These are phyloP conservation scores for Sceloporus tristichus DNA, from an alignment of 2,113 vertebrate species.

Conservation along the genomic window DNA sequence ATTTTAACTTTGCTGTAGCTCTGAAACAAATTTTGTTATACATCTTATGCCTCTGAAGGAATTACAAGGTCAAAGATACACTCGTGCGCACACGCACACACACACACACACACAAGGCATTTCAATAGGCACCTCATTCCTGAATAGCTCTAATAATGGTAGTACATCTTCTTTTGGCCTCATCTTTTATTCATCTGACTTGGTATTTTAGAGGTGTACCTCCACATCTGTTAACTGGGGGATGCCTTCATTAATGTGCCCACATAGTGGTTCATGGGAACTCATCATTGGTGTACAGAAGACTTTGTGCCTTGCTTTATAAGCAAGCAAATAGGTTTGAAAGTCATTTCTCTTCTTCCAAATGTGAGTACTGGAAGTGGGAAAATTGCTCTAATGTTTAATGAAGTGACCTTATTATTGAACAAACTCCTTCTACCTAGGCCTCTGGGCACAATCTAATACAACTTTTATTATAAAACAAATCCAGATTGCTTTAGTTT, in stretches of 20 bases:
- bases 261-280: background rate
- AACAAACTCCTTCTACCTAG: constrained; percentile 62
- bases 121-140: background rate
- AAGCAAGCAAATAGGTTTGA: constrained; percentile 36
- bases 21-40: background rate
- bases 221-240: background rate
- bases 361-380: constrained; percentile 42
- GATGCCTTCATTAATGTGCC: background rate
- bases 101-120: background rate
- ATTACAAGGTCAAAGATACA: background rate
- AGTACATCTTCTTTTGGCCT: background rate
- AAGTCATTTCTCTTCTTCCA: constrained; percentile 38
- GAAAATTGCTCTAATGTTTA: constrained; percentile 60
- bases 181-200: constrained; percentile 25
- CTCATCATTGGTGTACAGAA: constrained; percentile 32
- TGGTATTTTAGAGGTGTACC: constrained; percentile 21
- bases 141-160: background rate
- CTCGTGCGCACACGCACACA: too few species aligned
- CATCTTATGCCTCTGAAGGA: background rate
- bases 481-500: constrained; percentile 63
- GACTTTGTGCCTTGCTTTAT: constrained; percentile 25
- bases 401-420: constrained; percentile 67
- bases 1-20: background rate
- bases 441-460: constrained; percentile 64
- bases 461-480: constrained; percentile 64